phyloP scores from a whole-genome alignment of 2,797 vertebrate genomes.

The Coccyzus lansbergi region DNA sequence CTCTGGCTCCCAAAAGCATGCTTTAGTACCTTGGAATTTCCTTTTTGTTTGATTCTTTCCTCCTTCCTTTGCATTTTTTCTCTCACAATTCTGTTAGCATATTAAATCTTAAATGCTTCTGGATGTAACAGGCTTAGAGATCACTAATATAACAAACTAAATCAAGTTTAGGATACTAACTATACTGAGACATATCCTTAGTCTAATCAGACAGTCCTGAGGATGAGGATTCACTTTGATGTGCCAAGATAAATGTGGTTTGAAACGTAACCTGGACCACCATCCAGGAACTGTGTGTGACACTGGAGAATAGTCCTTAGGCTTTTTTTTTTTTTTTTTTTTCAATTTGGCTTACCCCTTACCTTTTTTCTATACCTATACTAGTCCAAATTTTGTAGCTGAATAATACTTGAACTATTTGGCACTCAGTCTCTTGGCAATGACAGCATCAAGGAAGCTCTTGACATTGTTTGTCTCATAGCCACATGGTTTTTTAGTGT shows the following conservation, averaged over 20 bases:
- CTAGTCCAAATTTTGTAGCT: background rate
- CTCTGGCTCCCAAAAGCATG: background rate
- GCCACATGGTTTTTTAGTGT: background rate
- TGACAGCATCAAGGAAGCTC: background rate
- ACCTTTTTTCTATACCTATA: background rate
- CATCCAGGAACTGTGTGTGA: fast-evolving
- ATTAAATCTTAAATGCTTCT: background rate
- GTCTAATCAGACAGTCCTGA: background rate
- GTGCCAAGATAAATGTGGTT: background rate
- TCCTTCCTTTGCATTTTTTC: background rate
- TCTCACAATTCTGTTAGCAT: background rate
- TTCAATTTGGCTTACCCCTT: background rate
- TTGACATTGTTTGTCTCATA: fast-evolving
- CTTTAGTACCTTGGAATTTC: background rate
- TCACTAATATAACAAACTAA: background rate
- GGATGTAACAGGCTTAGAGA: background rate
- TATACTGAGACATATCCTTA: background rate
- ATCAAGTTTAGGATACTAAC: background rate
- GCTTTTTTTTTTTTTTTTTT: no score
- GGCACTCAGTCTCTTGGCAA: background rate
- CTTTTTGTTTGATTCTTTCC: background rate
- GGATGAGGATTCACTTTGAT: background rate
- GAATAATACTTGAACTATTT: background rate
- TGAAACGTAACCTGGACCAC: background rate
- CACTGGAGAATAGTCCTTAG: background rate